Base-by-base conservation (phyloP, 2,113 vertebrate genomes). In the Aspiorhynchus laticeps region DNA sequence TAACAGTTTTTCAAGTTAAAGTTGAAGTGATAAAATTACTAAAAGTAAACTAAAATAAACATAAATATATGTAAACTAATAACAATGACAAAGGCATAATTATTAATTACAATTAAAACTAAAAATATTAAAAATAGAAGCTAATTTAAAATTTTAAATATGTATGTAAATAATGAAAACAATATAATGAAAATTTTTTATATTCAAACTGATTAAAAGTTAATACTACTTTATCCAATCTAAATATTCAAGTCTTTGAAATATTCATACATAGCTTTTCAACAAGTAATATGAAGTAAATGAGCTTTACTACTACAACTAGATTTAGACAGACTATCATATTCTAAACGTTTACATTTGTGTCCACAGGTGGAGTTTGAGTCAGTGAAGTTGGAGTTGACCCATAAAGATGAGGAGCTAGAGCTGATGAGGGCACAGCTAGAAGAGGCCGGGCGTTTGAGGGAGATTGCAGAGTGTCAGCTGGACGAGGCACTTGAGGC, bases 401-500 rank as follows among this genome's bases (percentile, higher is more conserved):
- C 91, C 59, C 93, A 95, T 69, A 95, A 95, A 90, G 95, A 95
- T 1, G 96, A 97, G 87, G 95, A 96, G 85, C 93, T 94, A 83
- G 95, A 95, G 1, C 88, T 95, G 69, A 90, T 95, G 73, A 92
- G 94, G 19, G 92, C 86, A 6, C 95, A 96, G 89, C 76, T 95
- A 88, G 95, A 95, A 2, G 96, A 96, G 91, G 92, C 94, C 0
- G 93, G 88, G 0, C 92, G 93, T 73, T 90, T 96, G 83, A 92
- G 91, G 73, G 95, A 95, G 88, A 95, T 96, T 2, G 91, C 95
- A 0, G 96, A 96, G 90, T 90, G 89, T 48, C 96, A 96, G 88
- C 93, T 96, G 90, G 96, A 97, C 41, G 96, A 97, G 92, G 95
- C 95, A 24, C 91, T 97, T 75, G 95, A 96, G 90, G 92, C 95